A percentile compares a stretch with the other conserved stretches of the same genome.
Conservation (phyloP, 2,888 invertebrate species). For the Dioctria rufipes region DNA sequence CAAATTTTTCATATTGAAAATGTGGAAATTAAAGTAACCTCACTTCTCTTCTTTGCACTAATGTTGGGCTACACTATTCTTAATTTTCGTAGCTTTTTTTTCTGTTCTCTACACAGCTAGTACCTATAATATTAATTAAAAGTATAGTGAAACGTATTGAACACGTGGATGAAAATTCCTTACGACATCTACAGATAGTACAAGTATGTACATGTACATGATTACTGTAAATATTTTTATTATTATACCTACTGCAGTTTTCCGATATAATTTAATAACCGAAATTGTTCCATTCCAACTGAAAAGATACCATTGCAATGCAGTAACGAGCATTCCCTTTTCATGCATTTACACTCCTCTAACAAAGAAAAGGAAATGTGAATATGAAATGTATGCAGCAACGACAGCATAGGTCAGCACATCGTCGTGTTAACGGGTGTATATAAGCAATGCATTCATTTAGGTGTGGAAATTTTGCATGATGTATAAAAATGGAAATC, state of each 20-base stretch:
- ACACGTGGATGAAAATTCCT: no score
- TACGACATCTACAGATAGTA: no score
- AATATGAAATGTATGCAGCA: background rate
- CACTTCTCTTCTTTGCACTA: no score
- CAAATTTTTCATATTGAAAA: no score
- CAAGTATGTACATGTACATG: no score
- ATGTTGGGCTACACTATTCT: no score
- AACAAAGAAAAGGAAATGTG: conserved; percentile 3
- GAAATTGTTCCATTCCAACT: conserved; percentile 12
- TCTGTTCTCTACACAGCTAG: no score
- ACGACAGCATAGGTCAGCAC: conserved; percentile 4
- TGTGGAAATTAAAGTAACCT: no score
- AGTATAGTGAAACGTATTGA: no score
- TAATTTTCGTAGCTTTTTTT: no score
- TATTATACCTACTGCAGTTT: background rate
- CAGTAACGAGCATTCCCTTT: conserved; percentile 45
- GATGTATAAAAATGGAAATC: conserved; percentile 7
- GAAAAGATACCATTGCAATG: conserved; percentile 43
- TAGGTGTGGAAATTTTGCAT: conserved; percentile 4
- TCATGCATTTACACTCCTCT: conserved; percentile 8
- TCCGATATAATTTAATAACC: background rate
- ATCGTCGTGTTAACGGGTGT: background rate
- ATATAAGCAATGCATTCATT: no score
- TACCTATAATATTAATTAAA: no score
- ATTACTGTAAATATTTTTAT: background rate